Conservation (phyloP, 2,113 vertebrate genomes). For the Saiga tatarica region DNA sequence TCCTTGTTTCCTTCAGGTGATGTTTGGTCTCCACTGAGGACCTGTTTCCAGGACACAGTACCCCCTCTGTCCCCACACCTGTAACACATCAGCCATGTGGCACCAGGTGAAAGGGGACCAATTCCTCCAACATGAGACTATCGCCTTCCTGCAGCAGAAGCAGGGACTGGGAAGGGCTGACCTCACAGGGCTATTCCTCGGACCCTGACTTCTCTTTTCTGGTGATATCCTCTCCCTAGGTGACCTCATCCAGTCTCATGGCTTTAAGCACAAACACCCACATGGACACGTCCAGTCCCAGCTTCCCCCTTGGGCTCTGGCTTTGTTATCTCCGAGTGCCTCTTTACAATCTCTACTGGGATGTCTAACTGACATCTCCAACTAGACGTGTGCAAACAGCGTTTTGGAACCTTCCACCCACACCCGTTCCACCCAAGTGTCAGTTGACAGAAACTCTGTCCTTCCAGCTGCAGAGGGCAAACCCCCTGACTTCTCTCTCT, state of each 20-base stretch:
- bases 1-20: neutral
- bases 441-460: neutral
- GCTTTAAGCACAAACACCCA: conserved; percentile 17
- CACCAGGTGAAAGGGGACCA: neutral
- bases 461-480: neutral
- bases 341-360: neutral
- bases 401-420: neutral
- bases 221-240: neutral
- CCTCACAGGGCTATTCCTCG: neutral
- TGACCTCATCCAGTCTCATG: conserved; percentile 36
- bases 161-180: neutral
- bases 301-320: neutral
- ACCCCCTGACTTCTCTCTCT: neutral
- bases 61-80: neutral
- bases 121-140: neutral
- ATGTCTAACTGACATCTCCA: neutral
- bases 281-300: neutral
- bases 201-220: neutral
- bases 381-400: neutral
- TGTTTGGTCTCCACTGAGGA: neutral
- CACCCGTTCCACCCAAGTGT: neutral
- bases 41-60: neutral
- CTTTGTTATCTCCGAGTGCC: neutral
- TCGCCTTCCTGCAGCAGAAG: neutral
- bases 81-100: neutral